Conservation (phyloP, 2,113 vertebrate genomes). For the Dunckerocampus dactyliophorus region DNA sequence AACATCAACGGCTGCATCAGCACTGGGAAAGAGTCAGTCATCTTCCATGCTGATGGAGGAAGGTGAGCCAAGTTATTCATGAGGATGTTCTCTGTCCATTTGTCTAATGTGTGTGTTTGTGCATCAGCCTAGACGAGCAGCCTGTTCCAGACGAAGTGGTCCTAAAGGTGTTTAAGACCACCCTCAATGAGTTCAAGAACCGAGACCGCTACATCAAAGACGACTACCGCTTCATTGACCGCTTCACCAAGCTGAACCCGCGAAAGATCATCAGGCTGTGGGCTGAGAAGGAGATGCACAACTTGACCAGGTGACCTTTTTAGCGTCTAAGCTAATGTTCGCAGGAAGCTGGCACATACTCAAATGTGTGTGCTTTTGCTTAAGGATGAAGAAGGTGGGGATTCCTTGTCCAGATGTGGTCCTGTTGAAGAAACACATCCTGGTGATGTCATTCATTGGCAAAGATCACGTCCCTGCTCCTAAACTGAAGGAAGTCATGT, state of each 20-base stretch:
- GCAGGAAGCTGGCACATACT: background rate
- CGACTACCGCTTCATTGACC: constrained; percentile 95
- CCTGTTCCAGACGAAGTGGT: constrained; percentile 86
- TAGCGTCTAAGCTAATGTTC: background rate
- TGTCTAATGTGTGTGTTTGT: background rate
- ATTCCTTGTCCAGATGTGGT: constrained; percentile 91
- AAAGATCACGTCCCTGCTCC: constrained; percentile 90
- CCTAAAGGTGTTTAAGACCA: constrained; percentile 97
- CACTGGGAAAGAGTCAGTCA: constrained; percentile 95
- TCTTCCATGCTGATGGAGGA: constrained; percentile 94
- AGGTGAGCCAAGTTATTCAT: constrained; percentile 65
- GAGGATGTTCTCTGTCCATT: background rate
- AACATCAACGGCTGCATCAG: constrained; percentile 95
- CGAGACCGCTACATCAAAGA: constrained; percentile 98
- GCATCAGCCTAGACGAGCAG: constrained; percentile 74
- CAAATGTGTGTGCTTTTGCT: background rate
- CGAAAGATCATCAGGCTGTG: constrained; percentile 94
- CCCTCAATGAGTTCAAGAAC: constrained; percentile 97
- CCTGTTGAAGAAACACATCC: constrained; percentile 89
- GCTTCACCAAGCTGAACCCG: constrained; percentile 96
- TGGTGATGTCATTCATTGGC: constrained; percentile 98
- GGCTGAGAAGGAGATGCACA: constrained; percentile 99
- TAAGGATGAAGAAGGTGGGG: constrained; percentile 90
- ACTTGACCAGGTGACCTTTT: constrained; percentile 79
- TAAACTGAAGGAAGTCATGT: constrained; percentile 86